These are phyloP conservation scores for Ladona fulva DNA, from an alignment of 1,140 invertebrate species.

Conservation along the genomic window DNA sequence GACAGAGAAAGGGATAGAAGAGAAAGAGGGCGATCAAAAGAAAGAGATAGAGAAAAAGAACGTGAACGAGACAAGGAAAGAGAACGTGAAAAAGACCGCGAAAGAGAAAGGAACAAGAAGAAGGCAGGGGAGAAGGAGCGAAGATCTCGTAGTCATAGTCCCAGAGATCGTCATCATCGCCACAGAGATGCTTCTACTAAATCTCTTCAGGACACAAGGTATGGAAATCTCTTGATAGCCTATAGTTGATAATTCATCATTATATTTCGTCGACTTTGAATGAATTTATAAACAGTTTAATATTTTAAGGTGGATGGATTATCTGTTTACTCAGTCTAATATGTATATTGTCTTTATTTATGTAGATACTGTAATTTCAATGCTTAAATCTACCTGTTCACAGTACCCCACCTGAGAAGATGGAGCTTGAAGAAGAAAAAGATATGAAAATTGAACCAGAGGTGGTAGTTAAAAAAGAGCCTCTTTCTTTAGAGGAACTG, in stretches of 20 bases:
- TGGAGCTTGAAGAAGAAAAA: constrained; percentile 30
- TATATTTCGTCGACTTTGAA: too few relatives aligned
- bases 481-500: constrained; percentile 91
- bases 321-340: too few relatives aligned
- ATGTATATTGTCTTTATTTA: too few relatives aligned
- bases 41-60: constrained; percentile 33
- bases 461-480: constrained; percentile 61
- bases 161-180: constrained; percentile 35
- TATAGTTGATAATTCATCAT: too few relatives aligned
- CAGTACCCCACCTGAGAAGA: constrained; percentile 36
- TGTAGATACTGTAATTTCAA: too few relatives aligned
- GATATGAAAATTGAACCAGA: constrained; percentile 34
- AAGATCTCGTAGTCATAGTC: constrained; percentile 35
- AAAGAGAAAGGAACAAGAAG: constrained; percentile 37
- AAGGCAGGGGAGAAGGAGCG: constrained; percentile 29
- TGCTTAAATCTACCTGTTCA: constrained; percentile 30
- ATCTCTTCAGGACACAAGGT: background rate
- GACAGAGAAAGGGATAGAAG: constrained; percentile 31
- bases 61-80: constrained; percentile 20
- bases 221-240: too few relatives aligned
- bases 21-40: constrained; percentile 32
- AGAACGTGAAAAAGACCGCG: constrained; percentile 29
- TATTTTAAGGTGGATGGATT: too few relatives aligned
- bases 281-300: too few relatives aligned
- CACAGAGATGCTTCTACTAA: constrained; percentile 17